phyloP scores from a whole-genome alignment of 2,797 vertebrate species.

The Perodicticus potto region DNA sequence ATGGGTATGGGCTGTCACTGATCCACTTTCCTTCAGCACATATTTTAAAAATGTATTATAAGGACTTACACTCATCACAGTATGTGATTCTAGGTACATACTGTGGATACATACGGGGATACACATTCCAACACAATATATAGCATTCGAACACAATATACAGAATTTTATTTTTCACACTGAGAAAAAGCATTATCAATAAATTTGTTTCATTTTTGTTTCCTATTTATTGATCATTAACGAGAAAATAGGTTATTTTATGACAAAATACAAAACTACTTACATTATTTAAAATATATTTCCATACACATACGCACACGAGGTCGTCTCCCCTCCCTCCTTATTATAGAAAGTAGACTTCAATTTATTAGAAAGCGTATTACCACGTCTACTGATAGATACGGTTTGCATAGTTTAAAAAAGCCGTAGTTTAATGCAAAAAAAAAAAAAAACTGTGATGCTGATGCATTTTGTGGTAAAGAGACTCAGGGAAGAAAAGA shows the following conservation, averaged over 20 bases:
- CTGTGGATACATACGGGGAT: neutral
- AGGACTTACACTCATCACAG: neutral
- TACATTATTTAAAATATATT: neutral
- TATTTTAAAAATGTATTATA: neutral
- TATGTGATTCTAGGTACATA: neutral
- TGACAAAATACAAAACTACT: neutral
- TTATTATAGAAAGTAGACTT: conserved; percentile 15
- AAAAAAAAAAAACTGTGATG: neutral
- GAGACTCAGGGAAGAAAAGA: neutral
- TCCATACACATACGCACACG: neutral
- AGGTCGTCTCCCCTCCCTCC: neutral
- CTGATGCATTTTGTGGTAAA: neutral
- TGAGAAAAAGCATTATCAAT: neutral
- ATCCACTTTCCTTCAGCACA: neutral
- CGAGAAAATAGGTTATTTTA: neutral
- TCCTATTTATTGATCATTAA: neutral
- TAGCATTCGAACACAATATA: neutral
- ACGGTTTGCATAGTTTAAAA: neutral
- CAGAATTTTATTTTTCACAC: neutral
- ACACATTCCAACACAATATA: neutral
- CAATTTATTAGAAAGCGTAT: conserved; percentile 2
- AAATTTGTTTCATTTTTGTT: neutral
- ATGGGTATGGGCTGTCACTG: neutral
- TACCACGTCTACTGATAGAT: neutral
- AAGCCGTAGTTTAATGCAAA: neutral